A percentile compares a stretch with the other conserved stretches of the same genome.
phyloP scores from a whole-genome alignment of 2,113 vertebrate genomes.

The Microtus oregoni region DNA sequence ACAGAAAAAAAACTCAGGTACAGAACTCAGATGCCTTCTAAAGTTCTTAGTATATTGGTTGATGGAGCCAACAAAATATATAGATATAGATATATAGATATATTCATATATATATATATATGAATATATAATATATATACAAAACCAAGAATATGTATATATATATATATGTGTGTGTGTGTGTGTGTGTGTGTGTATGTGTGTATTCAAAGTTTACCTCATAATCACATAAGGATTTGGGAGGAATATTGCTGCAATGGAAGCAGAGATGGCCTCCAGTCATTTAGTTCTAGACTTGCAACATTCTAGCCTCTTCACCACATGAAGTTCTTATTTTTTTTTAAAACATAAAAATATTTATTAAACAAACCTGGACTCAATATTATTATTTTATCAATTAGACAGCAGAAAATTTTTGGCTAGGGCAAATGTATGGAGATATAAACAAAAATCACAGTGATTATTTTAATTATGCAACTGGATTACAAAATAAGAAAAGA shows the following conservation, averaged over 20 bases:
- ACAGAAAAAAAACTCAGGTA: background rate
- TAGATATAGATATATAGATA: no score
- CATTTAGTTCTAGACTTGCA: background rate
- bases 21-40: background rate
- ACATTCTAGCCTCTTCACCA: background rate
- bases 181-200: no score
- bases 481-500: background rate
- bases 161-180: no score
- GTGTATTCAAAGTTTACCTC: background rate
- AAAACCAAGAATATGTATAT: background rate
- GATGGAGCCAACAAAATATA: no score
- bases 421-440: no score
- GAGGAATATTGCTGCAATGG: background rate
- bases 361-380: no score
- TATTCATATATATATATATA: no score
- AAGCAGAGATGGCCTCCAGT: background rate
- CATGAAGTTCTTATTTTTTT: background rate
- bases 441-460: no score
- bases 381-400: no score
- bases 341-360: no score
- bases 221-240: background rate
- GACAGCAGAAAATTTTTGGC: no score
- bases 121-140: background rate
- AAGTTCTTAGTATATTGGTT: background rate
- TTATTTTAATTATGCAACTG: background rate